Evolutionary conservation across 2,888 invertebrate genomes (phyloP), one percentile per base, ranked within the genome.

Genomic region (Drosophila ustulata): DNA sequence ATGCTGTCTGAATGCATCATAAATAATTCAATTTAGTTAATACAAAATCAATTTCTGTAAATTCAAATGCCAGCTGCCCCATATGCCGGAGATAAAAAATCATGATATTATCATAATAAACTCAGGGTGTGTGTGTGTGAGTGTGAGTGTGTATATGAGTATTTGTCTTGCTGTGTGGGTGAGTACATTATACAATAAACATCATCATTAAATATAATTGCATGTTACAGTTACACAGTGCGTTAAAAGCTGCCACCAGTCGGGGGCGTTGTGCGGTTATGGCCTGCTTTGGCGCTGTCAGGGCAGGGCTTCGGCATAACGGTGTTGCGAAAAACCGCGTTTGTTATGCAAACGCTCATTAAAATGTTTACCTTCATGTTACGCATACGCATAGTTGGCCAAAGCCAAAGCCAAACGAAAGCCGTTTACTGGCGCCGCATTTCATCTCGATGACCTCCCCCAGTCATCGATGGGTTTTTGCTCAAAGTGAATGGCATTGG

Each of bases 311-410:
- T n/a, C 49, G 65, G 50, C 43, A 32, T 59, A 51, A 66, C 52
- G 47, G 49, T 41, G 34, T 41, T 66, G 66, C 56, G 62, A 71
- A 82, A 78, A 78, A 71, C 80, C 88, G 71, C 86, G 81, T 83
- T 86, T 85, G 85, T 82, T 86, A 81, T 88, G 88, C 75, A 88
- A 88, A 78, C 77, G 79, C 77, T 85, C 83, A 88, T 88, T 85
- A 85, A 80, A 85, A 86, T 82, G 75, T 78, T 80, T 79, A 66
- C 79, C 64, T 46, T 74, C 64, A 37, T 77, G 72, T 75, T 87
- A 77, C 79, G 72, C 68, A 82, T 85, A 74, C 82, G 82, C 75
- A 73, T 62, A 75, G 85, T 82, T 81, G 70, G 67, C 59, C 61
- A 61, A 63, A 55, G 67, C 59, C 61, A 61, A 63, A 55, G 58